A percentile compares a stretch with the other conserved stretches of the same genome.
These are phyloP conservation scores for Pecten maximus DNA, from an alignment of 2,888 invertebrate species.

Conservation along the genomic window DNA sequence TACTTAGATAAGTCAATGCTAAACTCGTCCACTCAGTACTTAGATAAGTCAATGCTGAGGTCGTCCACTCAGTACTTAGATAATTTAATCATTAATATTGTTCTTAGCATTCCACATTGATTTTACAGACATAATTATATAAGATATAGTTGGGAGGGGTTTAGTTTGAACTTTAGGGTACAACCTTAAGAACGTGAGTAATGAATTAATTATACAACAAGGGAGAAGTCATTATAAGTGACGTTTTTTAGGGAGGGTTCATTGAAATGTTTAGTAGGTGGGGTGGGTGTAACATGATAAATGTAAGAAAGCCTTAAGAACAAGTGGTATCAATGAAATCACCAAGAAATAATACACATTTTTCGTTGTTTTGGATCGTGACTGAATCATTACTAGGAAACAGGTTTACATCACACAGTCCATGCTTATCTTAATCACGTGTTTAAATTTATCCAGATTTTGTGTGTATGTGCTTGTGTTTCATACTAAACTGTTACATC, in stretches of 20 bases:
- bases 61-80: too few species aligned
- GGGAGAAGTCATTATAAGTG: neutral
- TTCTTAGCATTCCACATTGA: too few species aligned
- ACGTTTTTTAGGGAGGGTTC: neutral
- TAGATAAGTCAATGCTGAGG: too few species aligned
- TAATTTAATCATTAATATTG: too few species aligned
- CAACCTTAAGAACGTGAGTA: neutral
- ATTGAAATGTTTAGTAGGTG: neutral
- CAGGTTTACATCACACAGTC: neutral
- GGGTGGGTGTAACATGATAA: neutral
- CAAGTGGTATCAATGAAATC: neutral
- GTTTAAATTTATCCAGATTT: conserved; percentile 26
- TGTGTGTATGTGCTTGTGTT: neutral
- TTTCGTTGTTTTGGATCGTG: neutral
- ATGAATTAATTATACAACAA: neutral
- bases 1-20: too few species aligned
- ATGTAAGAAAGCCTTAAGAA: neutral
- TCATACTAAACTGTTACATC: conserved; percentile 7
- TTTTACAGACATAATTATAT: too few species aligned
- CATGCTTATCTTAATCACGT: neutral
- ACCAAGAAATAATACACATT: neutral
- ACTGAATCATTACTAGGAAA: neutral
- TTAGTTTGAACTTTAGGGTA: neutral
- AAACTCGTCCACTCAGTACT: too few species aligned
- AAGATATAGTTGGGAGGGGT: neutral